Evolutionary conservation across 2,113 vertebrate genomes (phyloP).

Genomic region (Onychorhynchus coronatus): DNA sequence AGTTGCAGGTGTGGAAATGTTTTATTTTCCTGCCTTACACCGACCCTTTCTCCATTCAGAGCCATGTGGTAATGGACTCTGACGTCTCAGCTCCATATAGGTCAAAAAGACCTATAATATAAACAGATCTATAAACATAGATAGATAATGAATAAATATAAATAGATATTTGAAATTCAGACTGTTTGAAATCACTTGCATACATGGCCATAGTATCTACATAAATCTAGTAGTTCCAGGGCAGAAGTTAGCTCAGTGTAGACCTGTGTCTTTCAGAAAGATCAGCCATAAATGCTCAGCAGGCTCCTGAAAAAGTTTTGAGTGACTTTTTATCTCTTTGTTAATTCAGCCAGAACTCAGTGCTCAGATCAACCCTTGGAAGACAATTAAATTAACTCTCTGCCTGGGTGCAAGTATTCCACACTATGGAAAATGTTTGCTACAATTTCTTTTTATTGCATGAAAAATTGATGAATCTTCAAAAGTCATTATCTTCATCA

Average conservation of each 20-base stretch:
- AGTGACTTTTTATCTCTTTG: background rate
- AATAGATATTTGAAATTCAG: background rate
- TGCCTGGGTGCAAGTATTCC: background rate
- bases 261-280: background rate
- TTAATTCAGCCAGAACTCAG: background rate
- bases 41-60: background rate
- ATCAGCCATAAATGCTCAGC: background rate
- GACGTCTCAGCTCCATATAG: rapidly evolving
- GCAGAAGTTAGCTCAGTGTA: background rate
- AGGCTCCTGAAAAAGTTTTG: background rate
- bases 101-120: background rate
- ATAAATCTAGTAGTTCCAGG: background rate
- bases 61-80: rapidly evolving
- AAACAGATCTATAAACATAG: background rate
- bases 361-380: background rate
- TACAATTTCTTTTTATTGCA: slow-evolving; percentile 11
- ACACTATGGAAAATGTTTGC: background rate
- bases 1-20: background rate
- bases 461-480: slow-evolving; percentile 16
- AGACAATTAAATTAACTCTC: background rate
- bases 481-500: slow-evolving; percentile 16
- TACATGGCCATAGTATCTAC: too few relatives aligned
- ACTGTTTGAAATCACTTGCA: background rate
- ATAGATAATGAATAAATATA: background rate
- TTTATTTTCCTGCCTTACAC: background rate